These are phyloP conservation scores for Zophobas atratus DNA, from an alignment of 1,140 invertebrate species.

Conservation along the genomic window DNA sequence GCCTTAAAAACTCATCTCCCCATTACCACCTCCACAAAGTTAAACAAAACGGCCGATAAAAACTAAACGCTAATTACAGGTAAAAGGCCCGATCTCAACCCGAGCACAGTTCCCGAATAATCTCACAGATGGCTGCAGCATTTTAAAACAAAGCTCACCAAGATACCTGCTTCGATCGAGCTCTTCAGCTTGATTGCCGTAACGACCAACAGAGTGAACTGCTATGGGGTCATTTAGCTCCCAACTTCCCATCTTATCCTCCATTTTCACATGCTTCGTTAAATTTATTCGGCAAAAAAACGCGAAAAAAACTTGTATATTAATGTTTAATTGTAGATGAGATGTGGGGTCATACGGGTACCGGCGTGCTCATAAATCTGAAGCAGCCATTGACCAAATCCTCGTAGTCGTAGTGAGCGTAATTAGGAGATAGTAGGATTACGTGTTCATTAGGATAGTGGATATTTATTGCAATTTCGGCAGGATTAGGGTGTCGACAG, in stretches of 20 bases:
- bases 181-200: slow-evolving; percentile 55
- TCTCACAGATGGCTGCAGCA: slow-evolving; percentile 61
- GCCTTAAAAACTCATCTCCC: background rate
- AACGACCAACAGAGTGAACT: slow-evolving; percentile 60
- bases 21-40: background rate
- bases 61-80: slow-evolving; percentile 30
- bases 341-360: slow-evolving; percentile 52
- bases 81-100: slow-evolving; percentile 3
- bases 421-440: slow-evolving; percentile 61
- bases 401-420: slow-evolving; percentile 44
- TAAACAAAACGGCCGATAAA: slow-evolving; percentile 20
- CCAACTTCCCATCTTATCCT: slow-evolving; percentile 24
- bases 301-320: slow-evolving; percentile 5
- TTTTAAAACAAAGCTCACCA: slow-evolving; percentile 59
- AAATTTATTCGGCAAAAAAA: slow-evolving; percentile 39
- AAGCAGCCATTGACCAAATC: slow-evolving; percentile 52
- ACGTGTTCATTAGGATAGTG: slow-evolving; percentile 62
- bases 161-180: slow-evolving; percentile 60
- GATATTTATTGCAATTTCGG: slow-evolving; percentile 58
- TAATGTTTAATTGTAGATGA: slow-evolving; percentile 33
- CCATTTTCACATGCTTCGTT: slow-evolving; percentile 42
- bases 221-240: slow-evolving; percentile 44
- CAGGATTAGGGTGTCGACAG: slow-evolving; percentile 57
- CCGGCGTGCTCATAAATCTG: slow-evolving; percentile 55
- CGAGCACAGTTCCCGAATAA: slow-evolving; percentile 50